phyloP scores from a whole-genome alignment of 2,888 invertebrate species.

The Heliothis peltigera region DNA sequence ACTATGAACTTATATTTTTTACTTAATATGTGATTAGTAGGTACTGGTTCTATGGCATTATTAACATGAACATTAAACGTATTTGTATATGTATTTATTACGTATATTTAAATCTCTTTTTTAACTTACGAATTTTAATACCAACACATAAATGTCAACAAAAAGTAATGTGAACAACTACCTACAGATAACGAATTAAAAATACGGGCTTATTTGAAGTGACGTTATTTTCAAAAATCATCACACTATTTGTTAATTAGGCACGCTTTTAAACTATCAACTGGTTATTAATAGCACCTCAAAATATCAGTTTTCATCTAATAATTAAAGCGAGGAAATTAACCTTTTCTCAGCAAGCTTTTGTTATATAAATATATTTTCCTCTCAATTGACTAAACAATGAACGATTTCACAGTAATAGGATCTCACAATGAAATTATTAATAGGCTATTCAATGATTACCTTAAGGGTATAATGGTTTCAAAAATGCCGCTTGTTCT shows the following conservation, averaged over 20 bases:
- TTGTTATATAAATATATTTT: background rate
- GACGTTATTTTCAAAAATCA: background rate
- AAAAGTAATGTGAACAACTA: no score
- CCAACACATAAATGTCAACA: no score
- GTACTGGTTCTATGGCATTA: no score
- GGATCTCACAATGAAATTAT: background rate
- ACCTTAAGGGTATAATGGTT: background rate
- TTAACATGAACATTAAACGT: no score
- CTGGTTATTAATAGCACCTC: background rate
- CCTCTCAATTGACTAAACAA: background rate
- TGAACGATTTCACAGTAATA: background rate
- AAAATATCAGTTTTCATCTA: background rate
- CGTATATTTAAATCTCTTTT: no score
- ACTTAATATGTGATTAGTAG: no score
- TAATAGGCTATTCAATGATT: slow-evolving; percentile 1
- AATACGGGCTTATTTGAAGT: background rate
- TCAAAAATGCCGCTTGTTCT: no score
- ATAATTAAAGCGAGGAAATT: background rate
- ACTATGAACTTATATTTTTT: background rate
- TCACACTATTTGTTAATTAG: background rate
- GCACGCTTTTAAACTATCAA: background rate
- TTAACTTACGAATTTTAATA: no score
- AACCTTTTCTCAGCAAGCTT: background rate
- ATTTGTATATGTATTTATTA: no score
- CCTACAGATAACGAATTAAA: background rate